These are phyloP conservation scores for Caranx melampygus DNA, from an alignment of 2,113 vertebrate genomes.

Conservation along the genomic window DNA sequence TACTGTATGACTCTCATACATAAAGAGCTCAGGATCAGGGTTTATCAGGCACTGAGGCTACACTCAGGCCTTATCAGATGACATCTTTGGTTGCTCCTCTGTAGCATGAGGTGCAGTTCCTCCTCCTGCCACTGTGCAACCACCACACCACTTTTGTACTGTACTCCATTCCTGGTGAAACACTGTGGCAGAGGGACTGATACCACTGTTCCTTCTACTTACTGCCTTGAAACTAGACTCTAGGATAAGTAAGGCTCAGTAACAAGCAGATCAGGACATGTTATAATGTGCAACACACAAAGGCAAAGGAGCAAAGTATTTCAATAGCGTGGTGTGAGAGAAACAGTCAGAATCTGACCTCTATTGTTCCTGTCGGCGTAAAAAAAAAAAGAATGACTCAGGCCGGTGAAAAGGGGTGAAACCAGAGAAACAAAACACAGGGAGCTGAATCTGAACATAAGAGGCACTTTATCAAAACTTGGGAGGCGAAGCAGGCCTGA, in stretches of 20 bases:
- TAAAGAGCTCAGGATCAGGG: not conserved
- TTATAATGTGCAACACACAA: not conserved
- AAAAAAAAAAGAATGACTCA: not conserved
- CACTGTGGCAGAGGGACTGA: not conserved
- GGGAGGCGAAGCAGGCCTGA: conserved; percentile 1
- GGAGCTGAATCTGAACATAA: conserved; percentile 13
- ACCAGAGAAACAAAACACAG: not conserved
- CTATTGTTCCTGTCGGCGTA: not conserved
- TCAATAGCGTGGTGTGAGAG: not conserved
- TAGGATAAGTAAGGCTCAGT: not conserved
- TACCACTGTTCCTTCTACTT: not conserved
- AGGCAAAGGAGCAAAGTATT: not conserved
- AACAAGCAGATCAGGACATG: not conserved
- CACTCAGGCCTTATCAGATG: conserved; percentile 3
- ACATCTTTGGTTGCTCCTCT: conserved; percentile 6
- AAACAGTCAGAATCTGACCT: not conserved
- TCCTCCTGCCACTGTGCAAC: not conserved
- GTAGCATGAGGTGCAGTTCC: conserved; percentile 2
- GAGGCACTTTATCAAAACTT: conserved; percentile 28
- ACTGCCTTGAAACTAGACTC: not conserved
- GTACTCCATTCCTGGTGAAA: not conserved
- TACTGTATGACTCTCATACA: not conserved
- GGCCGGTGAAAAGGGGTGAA: not conserved
- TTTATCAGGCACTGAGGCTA: conserved; percentile 14
- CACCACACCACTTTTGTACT: too few species aligned